Conservation (phyloP, 2,113 vertebrate species). For the Brachypodius melanocephalos region DNA sequence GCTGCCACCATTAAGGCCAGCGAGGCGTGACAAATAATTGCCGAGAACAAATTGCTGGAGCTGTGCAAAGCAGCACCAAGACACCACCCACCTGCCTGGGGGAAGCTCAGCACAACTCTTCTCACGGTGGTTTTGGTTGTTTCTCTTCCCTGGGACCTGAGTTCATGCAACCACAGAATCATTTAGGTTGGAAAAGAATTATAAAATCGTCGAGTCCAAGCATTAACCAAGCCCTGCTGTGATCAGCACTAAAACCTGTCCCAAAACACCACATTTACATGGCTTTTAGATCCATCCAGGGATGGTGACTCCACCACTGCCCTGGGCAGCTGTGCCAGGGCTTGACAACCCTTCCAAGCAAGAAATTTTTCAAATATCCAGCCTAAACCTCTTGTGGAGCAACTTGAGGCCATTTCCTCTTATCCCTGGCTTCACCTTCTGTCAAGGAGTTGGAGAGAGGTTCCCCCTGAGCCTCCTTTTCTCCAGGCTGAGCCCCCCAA, state of each 20-base stretch:
- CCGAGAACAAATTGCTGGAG: constrained; percentile 38
- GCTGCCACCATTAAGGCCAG: constrained; percentile 20
- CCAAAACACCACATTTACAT: neutral
- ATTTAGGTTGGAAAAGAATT: neutral
- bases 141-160: neutral
- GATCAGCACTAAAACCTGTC: neutral
- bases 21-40: neutral
- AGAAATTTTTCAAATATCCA: neutral
- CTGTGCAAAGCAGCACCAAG: constrained; percentile 16
- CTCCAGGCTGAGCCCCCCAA: neutral
- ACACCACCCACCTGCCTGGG: neutral
- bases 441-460: neutral
- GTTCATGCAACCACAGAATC: neutral
- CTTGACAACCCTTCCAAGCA: neutral
- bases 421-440: neutral
- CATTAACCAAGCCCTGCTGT: neutral
- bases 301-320: neutral
- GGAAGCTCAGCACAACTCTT: neutral
- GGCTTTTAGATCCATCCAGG: neutral
- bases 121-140: neutral
- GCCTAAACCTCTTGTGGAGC: neutral
- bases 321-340: neutral
- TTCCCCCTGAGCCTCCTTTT: neutral
- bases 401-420: neutral
- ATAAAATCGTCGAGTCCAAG: neutral